Conservation (phyloP, 2,113 vertebrate species). For the Pseudorasbora parva region DNA sequence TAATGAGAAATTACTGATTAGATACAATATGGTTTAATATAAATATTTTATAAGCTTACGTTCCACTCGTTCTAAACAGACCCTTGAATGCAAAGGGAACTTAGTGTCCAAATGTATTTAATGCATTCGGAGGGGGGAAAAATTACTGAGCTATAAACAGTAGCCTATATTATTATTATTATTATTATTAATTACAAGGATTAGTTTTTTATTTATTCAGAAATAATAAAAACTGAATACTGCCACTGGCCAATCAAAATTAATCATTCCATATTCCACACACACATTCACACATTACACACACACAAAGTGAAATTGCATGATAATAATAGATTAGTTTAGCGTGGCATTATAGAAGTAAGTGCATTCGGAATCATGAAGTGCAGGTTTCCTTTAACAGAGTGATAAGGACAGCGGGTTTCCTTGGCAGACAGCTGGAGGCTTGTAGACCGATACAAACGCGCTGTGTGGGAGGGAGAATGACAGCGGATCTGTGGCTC, state of each 20-base stretch:
- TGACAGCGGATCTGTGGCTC: constrained; percentile 20
- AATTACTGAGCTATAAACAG: too few species aligned
- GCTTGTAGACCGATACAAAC: background rate
- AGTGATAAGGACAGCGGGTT: constrained; percentile 14
- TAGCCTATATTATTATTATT: too few species aligned
- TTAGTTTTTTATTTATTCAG: background rate
- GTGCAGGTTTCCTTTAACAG: constrained; percentile 23
- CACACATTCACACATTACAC: too few species aligned
- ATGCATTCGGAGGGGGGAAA: too few species aligned
- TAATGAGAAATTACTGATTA: too few species aligned
- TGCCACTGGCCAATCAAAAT: background rate
- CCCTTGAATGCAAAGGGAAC: too few species aligned
- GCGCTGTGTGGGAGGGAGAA: constrained; percentile 37
- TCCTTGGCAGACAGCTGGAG: constrained; percentile 17
- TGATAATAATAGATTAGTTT: background rate
- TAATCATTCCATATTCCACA: background rate
- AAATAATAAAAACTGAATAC: background rate
- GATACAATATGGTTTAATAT: too few species aligned
- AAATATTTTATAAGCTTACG: too few species aligned
- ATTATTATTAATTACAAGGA: too few species aligned
- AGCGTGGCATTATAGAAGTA: background rate
- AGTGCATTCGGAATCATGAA: background rate
- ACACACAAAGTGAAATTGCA: background rate
- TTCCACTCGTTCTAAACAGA: too few species aligned
- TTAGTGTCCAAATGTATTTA: too few species aligned